These are phyloP conservation scores for Xenopus borealis DNA, from an alignment of 2,113 vertebrate genomes.

Conservation along the genomic window DNA sequence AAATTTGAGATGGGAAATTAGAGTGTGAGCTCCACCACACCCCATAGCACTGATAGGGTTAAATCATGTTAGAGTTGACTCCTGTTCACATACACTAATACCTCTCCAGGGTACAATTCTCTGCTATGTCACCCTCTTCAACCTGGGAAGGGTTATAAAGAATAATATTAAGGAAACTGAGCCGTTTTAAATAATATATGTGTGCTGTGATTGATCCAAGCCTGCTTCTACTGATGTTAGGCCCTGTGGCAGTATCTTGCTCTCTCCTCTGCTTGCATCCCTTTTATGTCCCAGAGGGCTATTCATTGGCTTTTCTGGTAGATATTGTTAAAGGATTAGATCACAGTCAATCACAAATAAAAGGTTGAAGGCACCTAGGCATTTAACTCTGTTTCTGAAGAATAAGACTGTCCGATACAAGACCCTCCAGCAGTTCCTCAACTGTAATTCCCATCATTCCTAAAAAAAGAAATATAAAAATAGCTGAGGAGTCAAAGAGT, in stretches of 20 bases:
- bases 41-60: background rate
- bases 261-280: background rate
- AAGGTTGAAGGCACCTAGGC: slow-evolving; percentile 14
- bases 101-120: background rate
- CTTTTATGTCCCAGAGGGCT: slow-evolving; percentile 6
- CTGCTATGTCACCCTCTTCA: background rate
- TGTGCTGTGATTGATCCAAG: slow-evolving; percentile 34
- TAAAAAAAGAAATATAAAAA: too few relatives aligned
- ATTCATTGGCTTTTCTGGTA: slow-evolving; percentile 36
- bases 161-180: slow-evolving; percentile 17
- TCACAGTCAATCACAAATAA: slow-evolving; percentile 34
- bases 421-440: too few relatives aligned
- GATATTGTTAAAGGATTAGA: slow-evolving; percentile 45
- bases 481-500: too few relatives aligned
- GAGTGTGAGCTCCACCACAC: too few relatives aligned
- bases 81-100: background rate
- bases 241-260: background rate
- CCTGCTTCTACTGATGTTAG: slow-evolving; percentile 22
- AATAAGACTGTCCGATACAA: background rate
- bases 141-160: slow-evolving; percentile 16
- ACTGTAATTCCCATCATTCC: too few relatives aligned
- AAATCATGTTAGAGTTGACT: background rate
- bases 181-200: slow-evolving; percentile 41
- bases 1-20: too few relatives aligned
- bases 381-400: background rate